Evolutionary conservation across 2,113 vertebrate species (phyloP).

Genomic region (Carassius gibelio): DNA sequence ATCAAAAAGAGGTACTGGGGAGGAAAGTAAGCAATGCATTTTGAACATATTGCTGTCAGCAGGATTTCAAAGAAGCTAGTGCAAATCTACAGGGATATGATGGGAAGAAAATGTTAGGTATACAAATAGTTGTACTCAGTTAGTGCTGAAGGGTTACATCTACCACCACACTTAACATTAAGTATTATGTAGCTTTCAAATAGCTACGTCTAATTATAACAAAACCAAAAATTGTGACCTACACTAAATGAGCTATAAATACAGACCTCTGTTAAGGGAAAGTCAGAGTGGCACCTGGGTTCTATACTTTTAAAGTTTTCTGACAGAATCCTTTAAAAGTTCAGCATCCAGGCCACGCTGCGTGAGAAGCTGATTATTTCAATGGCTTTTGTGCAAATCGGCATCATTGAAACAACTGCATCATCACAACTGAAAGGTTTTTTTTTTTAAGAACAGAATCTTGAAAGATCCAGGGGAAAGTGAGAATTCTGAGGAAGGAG

Average conservation of each 20-base stretch:
- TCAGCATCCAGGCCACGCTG: constrained; percentile 37
- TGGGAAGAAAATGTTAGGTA: constrained; percentile 1
- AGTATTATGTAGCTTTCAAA: neutral
- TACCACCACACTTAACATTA: constrained; percentile 5
- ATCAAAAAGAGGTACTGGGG: constrained; percentile 10
- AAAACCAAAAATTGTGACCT: constrained; percentile 28
- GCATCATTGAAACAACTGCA: constrained; percentile 32
- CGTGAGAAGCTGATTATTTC: constrained; percentile 33
- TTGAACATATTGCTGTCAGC: constrained; percentile 2
- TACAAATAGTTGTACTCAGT: constrained; percentile 9
- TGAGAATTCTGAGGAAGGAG: constrained; percentile 38
- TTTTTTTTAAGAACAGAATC: constrained; percentile 10
- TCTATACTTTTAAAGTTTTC: constrained; percentile 15
- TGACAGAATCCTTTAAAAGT: constrained; percentile 18
- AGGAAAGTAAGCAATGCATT: neutral
- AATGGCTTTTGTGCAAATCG: neutral
- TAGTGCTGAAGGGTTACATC: constrained; percentile 8
- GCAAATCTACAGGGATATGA: neutral
- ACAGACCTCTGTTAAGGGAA: constrained; percentile 21
- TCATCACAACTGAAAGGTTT: neutral
- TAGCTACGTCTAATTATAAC: constrained; percentile 20
- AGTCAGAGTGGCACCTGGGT: constrained; percentile 27
- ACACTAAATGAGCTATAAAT: constrained; percentile 1
- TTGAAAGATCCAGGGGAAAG: constrained; percentile 9
- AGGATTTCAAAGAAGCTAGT: constrained; percentile 8